Base-by-base conservation (phyloP, 2,113 vertebrate species). In the Stegostoma tigrinum region DNA sequence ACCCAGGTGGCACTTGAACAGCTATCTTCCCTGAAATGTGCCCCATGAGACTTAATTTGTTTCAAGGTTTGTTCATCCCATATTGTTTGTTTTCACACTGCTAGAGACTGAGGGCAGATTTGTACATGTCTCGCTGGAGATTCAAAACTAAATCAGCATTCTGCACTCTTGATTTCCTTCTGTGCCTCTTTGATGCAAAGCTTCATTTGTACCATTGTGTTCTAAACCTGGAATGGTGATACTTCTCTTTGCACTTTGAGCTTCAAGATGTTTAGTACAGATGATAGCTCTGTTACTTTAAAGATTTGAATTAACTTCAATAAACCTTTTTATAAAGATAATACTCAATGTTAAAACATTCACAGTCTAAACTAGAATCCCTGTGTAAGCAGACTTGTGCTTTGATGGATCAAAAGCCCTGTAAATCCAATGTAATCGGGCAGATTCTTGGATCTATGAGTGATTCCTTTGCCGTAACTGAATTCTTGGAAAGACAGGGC, bases 11-110 rank as follows among this genome's bases (percentile, higher is more conserved):
- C 23, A 95, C n/a, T 5, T 52, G 38, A 72, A 30, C 24, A 30
- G 38, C 67, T 14, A 95, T 72, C 24, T 75, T 5, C 8, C 38
- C 61, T 93, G 17, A 0, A 34, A 66, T 34, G 2, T 93, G 61
- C 34, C 34, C 89, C 61, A 66, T 23, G 89, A 93, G 89, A 93
- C 5, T 61, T 93, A 66, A 34, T 72, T 72, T 72, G 93, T 30
- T 95, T 72, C 42, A 34, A 72, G 67, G 94, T 52, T 95, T 95
- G 68, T n/a, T 95, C 94, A 70, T 48, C 42, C 68, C 67, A 95
- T 15, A 70, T 17, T 67, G 89, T 75, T 17, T 67, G 89, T 75
- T 95, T 27, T 72, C 1, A 0, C 67, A 95, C 14, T 34, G 14
- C 42, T 95, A 30, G 66, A 72, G 80, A 30, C 94, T 75, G 68